These are phyloP conservation scores for Epsilonema sp. DNA, from an alignment of 2,888 invertebrate genomes.

Conservation along the genomic window DNA sequence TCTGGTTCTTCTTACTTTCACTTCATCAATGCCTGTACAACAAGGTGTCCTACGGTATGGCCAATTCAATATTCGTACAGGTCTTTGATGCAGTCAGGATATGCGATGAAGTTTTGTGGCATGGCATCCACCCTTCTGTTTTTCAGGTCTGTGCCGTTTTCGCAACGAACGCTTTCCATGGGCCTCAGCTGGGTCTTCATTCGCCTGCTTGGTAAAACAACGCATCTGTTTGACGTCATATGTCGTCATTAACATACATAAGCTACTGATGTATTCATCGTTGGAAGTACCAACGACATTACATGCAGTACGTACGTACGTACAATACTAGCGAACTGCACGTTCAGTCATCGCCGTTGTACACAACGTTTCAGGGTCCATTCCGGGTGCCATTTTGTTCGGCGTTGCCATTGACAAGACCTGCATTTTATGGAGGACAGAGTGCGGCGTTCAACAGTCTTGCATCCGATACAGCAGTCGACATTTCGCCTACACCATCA, in stretches of 20 bases:
- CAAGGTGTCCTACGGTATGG: constrained; percentile 7
- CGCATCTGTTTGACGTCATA: no score
- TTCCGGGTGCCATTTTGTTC: constrained; percentile 7
- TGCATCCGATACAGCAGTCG: constrained; percentile 4
- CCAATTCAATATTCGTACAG: not conserved
- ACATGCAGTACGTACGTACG: no score
- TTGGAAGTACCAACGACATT: no score
- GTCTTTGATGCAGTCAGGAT: no score
- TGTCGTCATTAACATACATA: no score
- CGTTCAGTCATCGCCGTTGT: no score
- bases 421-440: constrained; percentile 4
- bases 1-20: constrained; percentile 1
- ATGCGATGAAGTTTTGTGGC: no score
- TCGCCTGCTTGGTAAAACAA: constrained; percentile 19
- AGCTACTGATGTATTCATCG: no score
- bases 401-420: constrained; percentile 5
- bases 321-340: no score
- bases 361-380: constrained; percentile 5
- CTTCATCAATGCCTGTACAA: constrained; percentile 4
- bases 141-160: constrained; percentile 17
- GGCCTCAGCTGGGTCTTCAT: constrained; percentile 26
- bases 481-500: not conserved
- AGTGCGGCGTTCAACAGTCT: not conserved
- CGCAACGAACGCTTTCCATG: constrained; percentile 24
- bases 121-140: not conserved